Evolutionary conservation across 1,140 invertebrate genomes (phyloP), one percentile per base, ranked within the genome.

Genomic region (Leptinotarsa defecta): DNA sequence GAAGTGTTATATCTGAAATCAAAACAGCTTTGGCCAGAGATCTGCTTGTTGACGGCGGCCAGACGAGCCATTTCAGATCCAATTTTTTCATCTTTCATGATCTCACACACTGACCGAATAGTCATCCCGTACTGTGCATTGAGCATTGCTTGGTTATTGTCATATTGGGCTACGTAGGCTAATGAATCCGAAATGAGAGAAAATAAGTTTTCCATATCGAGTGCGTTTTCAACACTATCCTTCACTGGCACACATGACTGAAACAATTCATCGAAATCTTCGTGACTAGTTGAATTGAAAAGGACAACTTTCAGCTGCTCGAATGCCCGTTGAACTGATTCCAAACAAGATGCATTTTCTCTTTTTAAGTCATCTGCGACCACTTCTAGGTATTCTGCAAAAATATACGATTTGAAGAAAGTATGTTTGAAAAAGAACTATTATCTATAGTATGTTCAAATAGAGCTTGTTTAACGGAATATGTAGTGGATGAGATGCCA

Each of bases 81-180:
- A 13, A 87, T 82, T 0, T 84, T 88, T 17, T 88, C 84, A 82
- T 93, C 89, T 0, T 88, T 89, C 89, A 98, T 92, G 69, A 96
- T 89, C 76, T 90, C 87, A 84, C 95, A 97, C 79, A 89, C 85
- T 20, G 88, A 89, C 81, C 96, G 92, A 49, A 98, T 94, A 1
- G 95, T 96, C 3, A 96, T 89, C 75, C 27, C 27, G 27, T 27
- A 27, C 27, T 92, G 93, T 27, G 27, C 27, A 13, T 90, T 91
- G 3, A 68, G 68, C 81, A 88, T 90, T 63, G 95, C 87, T 85
- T 98, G 97, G 81, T 98, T 96, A 84, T 95, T 94, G 84, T 98
- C 98, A 84, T 98, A 98, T 81, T 98, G 96, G 0, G 97, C 96
- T 68, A 98, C 89, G 57, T 91, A 76, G 4, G 92, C 93, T 85